Percentiles rank a stretch among this genome's conserved stretches.
Conservation (phyloP, 2,888 invertebrate genomes). For the Encarsia formosa region DNA sequence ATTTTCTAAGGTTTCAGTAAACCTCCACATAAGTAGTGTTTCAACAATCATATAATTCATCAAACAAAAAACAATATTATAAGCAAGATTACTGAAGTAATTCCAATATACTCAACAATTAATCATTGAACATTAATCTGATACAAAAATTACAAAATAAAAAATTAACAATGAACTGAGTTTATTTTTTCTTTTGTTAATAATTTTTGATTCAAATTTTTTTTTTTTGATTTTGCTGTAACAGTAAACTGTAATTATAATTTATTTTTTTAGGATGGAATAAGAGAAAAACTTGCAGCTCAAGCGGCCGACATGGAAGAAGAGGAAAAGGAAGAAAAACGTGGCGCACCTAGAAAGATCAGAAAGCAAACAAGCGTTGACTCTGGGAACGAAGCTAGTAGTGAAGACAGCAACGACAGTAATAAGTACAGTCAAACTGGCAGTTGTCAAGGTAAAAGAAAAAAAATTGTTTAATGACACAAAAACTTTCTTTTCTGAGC, state of each 20-base stretch:
- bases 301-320: conserved; percentile 58
- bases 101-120: too few species aligned
- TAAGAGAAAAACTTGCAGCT: conserved; percentile 76
- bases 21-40: too few species aligned
- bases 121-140: too few species aligned
- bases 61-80: too few species aligned
- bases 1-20: not conserved
- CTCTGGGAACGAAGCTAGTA: conserved; percentile 90
- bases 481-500: not conserved
- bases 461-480: not conserved
- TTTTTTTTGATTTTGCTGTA: too few species aligned
- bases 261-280: conserved; percentile 62
- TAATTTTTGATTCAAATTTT: too few species aligned
- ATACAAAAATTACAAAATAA: not conserved
- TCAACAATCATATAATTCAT: too few species aligned
- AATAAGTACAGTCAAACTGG: conserved; percentile 71
- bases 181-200: too few species aligned
- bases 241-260: too few species aligned
- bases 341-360: conserved; percentile 55
- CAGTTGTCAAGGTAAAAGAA: conserved; percentile 44
- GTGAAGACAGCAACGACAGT: conserved; percentile 91
- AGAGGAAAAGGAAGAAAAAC: conserved; percentile 53
- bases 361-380: conserved; percentile 67
- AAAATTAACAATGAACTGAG: not conserved
- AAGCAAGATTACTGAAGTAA: too few species aligned